A percentile compares a stretch with the other conserved stretches of the same genome.
Evolutionary conservation across 2,888 invertebrate species (phyloP).

Genomic region (Lottia gigantea): DNA sequence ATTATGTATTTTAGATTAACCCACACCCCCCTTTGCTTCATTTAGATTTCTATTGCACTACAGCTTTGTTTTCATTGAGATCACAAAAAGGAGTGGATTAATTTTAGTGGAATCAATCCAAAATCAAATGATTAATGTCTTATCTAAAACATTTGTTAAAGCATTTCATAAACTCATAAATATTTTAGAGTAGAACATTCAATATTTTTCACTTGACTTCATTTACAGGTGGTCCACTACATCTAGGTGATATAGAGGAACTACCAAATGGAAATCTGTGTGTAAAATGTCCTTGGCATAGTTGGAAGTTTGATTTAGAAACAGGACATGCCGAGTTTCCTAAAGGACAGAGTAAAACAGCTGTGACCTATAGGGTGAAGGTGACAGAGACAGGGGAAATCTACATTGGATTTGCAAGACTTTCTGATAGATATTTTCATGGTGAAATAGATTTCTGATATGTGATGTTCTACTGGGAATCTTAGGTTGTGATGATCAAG

Average conservation of each 20-base stretch:
- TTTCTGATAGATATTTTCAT: constrained; percentile 45
- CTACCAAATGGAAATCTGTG: constrained; percentile 50
- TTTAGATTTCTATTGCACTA: no score
- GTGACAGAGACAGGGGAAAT: constrained; percentile 48
- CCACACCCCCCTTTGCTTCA: no score
- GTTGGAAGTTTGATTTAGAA: constrained; percentile 58
- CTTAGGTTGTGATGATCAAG: no score
- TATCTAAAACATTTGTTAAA: no score
- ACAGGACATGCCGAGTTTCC: constrained; percentile 50
- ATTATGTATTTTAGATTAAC: no score
- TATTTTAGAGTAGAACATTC: no score
- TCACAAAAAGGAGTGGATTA: no score
- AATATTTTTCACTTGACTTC: background rate
- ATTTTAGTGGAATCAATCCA: no score
- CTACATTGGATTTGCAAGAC: constrained; percentile 54
- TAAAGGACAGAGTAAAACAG: constrained; percentile 31
- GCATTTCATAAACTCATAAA: no score
- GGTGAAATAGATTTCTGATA: constrained; percentile 26
- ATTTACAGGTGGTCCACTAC: constrained; percentile 59
- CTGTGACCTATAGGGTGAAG: constrained; percentile 50
- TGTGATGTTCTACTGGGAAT: no score
- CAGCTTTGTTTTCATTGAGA: no score
- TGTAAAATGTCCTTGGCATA: constrained; percentile 64
- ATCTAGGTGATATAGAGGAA: constrained; percentile 63
- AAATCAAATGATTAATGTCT: no score